A percentile compares a stretch with the other conserved stretches of the same genome.
Evolutionary conservation across 2,888 invertebrate species (phyloP).

Genomic region (Watsonalla binaria): DNA sequence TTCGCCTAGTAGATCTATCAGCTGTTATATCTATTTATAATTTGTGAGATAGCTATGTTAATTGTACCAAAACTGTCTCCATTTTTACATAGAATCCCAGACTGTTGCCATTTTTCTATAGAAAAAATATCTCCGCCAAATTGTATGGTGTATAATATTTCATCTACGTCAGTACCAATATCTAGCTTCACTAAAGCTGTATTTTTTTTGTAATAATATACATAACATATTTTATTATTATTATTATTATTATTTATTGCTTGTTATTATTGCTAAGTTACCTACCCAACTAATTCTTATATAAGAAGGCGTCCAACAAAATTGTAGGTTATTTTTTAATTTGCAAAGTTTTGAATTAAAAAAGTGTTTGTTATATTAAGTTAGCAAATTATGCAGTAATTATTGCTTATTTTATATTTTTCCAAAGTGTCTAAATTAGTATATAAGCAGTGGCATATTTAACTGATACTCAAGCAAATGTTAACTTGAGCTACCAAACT

Average conservation of each 20-base stretch:
- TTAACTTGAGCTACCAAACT: neutral
- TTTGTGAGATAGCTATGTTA: constrained; percentile 63
- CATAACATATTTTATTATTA: constrained; percentile 17
- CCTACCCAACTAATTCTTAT: constrained; percentile 51
- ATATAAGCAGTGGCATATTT: neutral
- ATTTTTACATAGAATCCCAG: constrained; percentile 47
- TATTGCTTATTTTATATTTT: neutral
- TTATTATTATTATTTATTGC: constrained; percentile 63
- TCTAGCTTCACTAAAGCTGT: constrained; percentile 74
- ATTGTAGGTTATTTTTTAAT: neutral
- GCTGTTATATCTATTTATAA: constrained; percentile 60
- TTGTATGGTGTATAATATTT: constrained; percentile 53
- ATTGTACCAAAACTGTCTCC: constrained; percentile 63
- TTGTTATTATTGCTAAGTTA: constrained; percentile 70
- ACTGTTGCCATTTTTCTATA: constrained; percentile 57
- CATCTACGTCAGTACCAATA: constrained; percentile 70
- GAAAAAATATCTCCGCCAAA: constrained; percentile 69
- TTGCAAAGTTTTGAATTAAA: neutral
- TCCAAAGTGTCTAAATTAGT: neutral
- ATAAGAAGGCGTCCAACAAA: constrained; percentile 20
- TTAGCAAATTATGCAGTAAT: neutral
- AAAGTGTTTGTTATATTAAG: neutral
- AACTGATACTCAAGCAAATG: neutral
- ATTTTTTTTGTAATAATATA: constrained; percentile 27
- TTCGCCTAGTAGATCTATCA: constrained; percentile 68